Conservation (phyloP, 2,113 vertebrate genomes). For the Atlantisia rogersi region DNA sequence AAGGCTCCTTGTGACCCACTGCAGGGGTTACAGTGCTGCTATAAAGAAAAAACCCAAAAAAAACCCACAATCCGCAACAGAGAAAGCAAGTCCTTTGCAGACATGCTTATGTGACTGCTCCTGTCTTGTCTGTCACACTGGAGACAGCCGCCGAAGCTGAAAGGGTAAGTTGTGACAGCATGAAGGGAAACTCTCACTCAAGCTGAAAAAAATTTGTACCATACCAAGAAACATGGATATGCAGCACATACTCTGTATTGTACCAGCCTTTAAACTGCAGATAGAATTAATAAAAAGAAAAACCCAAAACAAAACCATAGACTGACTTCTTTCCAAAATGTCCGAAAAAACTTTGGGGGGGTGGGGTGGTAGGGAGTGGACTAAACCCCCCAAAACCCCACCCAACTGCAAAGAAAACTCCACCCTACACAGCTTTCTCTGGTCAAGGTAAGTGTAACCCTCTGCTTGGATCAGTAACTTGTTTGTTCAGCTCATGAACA, state of each 20-base stretch:
- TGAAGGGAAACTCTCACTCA: not conserved
- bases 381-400: accelerated
- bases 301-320: not conserved
- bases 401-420: not conserved
- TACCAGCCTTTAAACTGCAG: not conserved
- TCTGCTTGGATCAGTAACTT: not conserved
- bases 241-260: not conserved
- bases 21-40: not conserved
- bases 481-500: accelerated
- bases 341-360: not conserved
- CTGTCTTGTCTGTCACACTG: not conserved
- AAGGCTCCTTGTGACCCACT: not conserved
- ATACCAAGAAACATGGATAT: not conserved
- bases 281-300: not conserved
- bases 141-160: not conserved
- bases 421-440: not conserved
- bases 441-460: not conserved
- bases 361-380: no score
- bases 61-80: not conserved
- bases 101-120: not conserved
- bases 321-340: not conserved
- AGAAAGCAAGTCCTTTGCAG: not conserved
- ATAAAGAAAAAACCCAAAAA: not conserved
- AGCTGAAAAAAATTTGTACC: not conserved
- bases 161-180: not conserved